phyloP scores from a whole-genome alignment of 2,797 vertebrate species.

The Poecilia velifera region DNA sequence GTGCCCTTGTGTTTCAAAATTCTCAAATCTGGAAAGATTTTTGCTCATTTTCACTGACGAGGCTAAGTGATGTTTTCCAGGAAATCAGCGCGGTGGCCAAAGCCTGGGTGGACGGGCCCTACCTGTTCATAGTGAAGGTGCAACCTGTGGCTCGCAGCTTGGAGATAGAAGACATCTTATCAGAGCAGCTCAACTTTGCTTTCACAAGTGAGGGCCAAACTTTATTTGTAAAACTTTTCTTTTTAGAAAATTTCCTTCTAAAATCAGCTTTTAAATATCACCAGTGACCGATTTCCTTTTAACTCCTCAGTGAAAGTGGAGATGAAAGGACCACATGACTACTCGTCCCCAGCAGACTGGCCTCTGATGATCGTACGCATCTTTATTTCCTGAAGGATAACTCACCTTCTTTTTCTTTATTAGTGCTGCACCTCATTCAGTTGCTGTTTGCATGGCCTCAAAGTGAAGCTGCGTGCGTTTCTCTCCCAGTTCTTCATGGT shows the following conservation, averaged over 20 bases:
- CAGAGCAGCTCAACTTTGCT: slow-evolving; percentile 56
- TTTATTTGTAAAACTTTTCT: background rate
- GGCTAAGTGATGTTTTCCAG: slow-evolving; percentile 60
- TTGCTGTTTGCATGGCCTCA: background rate
- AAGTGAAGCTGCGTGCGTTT: background rate
- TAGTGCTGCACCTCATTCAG: background rate
- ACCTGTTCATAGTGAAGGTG: slow-evolving; percentile 92
- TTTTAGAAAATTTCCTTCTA: background rate
- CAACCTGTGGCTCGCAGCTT: slow-evolving; percentile 48
- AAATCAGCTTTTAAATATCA: background rate
- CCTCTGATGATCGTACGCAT: slow-evolving; percentile 90
- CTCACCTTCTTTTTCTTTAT: background rate
- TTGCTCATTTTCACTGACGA: background rate
- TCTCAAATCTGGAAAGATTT: background rate
- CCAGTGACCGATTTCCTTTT: background rate
- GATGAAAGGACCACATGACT: slow-evolving; percentile 91
- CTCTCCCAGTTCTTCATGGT: slow-evolving; percentile 85
- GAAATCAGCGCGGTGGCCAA: slow-evolving; percentile 85
- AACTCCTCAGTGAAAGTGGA: slow-evolving; percentile 86
- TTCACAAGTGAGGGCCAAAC: slow-evolving; percentile 72
- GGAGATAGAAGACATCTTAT: slow-evolving; percentile 47
- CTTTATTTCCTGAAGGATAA: background rate
- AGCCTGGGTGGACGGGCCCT: slow-evolving; percentile 92
- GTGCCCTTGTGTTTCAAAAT: background rate
- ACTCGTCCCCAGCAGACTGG: slow-evolving; percentile 93